Evolutionary conservation across 2,888 invertebrate genomes (phyloP).

Genomic region (Saturnia japonica): DNA sequence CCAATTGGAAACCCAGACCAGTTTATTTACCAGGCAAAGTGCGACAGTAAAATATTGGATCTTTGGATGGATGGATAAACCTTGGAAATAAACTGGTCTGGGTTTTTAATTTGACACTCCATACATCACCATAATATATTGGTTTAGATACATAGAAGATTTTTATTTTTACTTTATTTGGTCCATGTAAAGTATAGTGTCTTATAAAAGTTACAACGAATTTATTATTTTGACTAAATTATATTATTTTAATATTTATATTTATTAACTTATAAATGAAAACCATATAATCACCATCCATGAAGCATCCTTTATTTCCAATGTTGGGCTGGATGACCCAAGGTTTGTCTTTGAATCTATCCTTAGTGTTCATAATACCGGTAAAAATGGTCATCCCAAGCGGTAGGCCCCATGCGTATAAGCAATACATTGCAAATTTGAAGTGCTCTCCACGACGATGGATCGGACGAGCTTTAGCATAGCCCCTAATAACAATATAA

Average conservation of each 20-base stretch:
- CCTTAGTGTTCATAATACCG: conserved; percentile 39
- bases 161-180: too few relatives aligned
- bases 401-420: conserved; percentile 65
- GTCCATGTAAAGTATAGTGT: too few relatives aligned
- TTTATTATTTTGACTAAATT: too few relatives aligned
- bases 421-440: conserved; percentile 64
- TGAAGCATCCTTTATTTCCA: conserved; percentile 52
- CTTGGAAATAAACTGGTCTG: too few relatives aligned
- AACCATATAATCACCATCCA: conserved; percentile 49
- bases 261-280: not conserved
- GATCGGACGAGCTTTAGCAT: conserved; percentile 68
- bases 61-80: too few relatives aligned
- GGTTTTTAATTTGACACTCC: too few relatives aligned
- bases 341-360: conserved; percentile 45
- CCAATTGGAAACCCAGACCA: too few relatives aligned
- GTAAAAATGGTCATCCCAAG: conserved; percentile 50
- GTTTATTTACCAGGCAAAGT: too few relatives aligned
- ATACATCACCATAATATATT: too few relatives aligned
- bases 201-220: too few relatives aligned
- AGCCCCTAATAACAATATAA: conserved; percentile 49
- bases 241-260: not conserved
- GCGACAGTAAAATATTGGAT: too few relatives aligned
- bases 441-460: conserved; percentile 65
- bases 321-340: conserved; percentile 63
- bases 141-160: too few relatives aligned